phyloP scores from a whole-genome alignment of 2,113 vertebrate genomes.

The Mystacornis crossleyi region DNA sequence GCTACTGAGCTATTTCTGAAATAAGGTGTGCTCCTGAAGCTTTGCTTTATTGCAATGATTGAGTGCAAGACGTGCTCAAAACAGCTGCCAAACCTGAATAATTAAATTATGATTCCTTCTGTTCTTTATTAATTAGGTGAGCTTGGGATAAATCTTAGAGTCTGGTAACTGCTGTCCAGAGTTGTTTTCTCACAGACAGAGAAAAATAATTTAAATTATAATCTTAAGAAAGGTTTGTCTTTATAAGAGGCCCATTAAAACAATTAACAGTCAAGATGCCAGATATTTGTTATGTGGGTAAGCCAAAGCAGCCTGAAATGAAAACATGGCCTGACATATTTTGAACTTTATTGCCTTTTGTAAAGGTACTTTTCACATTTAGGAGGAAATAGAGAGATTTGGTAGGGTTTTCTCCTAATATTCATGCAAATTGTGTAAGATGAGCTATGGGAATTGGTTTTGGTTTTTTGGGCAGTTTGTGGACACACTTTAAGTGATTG shows the following conservation, averaged over 20 bases:
- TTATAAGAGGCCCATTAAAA: not conserved
- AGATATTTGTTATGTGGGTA: not conserved
- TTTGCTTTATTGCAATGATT: not conserved
- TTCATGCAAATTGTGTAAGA: not conserved
- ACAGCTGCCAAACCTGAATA: not conserved
- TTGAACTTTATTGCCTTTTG: not conserved
- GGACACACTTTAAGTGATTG: not conserved
- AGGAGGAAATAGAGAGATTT: not conserved
- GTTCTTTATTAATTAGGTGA: slow-evolving; percentile 2
- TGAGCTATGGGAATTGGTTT: not conserved
- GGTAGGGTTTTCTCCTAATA: fast-evolving
- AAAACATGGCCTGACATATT: not conserved
- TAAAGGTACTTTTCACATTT: not conserved
- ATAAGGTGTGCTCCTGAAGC: not conserved
- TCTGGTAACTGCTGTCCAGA: not conserved
- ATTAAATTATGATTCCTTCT: not conserved
- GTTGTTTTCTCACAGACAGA: not conserved
- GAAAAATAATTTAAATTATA: not conserved
- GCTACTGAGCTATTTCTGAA: not conserved
- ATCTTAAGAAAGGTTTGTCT: not conserved
- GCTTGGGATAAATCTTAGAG: not conserved
- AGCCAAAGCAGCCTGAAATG: not conserved
- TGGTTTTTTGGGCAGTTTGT: not conserved
- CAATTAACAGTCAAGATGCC: not conserved
- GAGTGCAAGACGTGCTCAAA: not conserved